A percentile compares a stretch with the other conserved stretches of the same genome.
Evolutionary conservation across 35 echinoderm and acorn worm species (phyloP).

Genomic region (Patiria miniata): DNA sequence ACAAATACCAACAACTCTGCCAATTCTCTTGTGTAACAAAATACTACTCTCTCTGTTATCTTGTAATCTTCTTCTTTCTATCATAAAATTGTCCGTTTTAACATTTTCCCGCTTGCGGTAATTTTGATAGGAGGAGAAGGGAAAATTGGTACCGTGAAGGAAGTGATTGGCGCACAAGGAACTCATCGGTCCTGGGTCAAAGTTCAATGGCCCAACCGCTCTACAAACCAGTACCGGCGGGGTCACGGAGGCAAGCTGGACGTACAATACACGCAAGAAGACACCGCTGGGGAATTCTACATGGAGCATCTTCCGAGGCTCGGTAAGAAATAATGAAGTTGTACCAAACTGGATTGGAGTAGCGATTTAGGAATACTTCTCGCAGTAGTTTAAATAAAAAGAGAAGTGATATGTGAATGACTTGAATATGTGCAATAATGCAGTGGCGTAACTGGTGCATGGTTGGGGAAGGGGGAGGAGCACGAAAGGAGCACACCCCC

Average conservation of each 20-base stretch:
- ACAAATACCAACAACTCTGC: too few species aligned
- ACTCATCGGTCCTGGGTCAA: neutral
- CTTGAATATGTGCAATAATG: neutral
- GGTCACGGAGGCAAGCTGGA: conserved; percentile 8
- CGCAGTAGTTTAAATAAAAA: neutral
- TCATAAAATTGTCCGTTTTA: too few species aligned
- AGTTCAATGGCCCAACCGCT: neutral
- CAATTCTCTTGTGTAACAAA: too few species aligned
- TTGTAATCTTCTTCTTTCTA: too few species aligned
- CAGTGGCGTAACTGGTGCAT: too few species aligned
- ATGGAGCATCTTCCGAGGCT: conserved; percentile 13
- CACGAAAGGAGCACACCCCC: too few species aligned
- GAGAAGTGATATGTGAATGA: neutral
- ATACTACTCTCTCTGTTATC: too few species aligned
- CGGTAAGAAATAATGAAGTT: neutral
- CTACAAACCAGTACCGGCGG: neutral
- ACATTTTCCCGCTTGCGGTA: too few species aligned
- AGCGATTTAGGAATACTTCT: neutral
- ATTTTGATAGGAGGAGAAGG: conserved; percentile 14
- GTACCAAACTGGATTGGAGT: neutral
- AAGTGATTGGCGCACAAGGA: neutral
- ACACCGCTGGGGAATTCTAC: conserved; percentile 3
- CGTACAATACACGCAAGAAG: neutral
- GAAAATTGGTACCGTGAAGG: conserved; percentile 26
- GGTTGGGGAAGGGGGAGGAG: too few species aligned